phyloP scores from a whole-genome alignment of 2,888 invertebrate species.

The Eupelmus urozonus region DNA sequence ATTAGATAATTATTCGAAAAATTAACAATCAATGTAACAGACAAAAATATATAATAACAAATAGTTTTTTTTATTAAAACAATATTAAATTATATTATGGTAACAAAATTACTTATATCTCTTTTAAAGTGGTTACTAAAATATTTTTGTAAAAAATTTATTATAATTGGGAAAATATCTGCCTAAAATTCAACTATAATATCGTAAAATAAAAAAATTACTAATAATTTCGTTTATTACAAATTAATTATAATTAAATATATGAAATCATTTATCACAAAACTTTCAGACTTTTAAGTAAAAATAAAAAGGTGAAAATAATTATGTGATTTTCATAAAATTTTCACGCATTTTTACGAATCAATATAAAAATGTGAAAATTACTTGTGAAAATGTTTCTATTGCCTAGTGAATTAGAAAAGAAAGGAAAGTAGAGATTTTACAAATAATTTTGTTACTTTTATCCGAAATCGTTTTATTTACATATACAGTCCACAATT shows the following conservation, averaged over 20 bases:
- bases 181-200: too few species aligned
- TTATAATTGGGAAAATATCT: slow-evolving; percentile 23
- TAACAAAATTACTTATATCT: neutral
- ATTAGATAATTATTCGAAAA: slow-evolving; percentile 4
- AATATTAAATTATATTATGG: neutral
- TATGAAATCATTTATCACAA: slow-evolving; percentile 19
- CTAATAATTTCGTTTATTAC: neutral
- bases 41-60: slow-evolving; percentile 2
- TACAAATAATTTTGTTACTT: slow-evolving; percentile 17
- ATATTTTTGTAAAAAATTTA: slow-evolving; percentile 28
- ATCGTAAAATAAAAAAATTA: too few species aligned
- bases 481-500: slow-evolving; percentile 36
- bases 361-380: slow-evolving; percentile 36
- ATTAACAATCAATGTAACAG: neutral
- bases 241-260: neutral
- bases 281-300: slow-evolving; percentile 32
- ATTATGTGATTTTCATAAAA: slow-evolving; percentile 11
- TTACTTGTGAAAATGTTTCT: slow-evolving; percentile 3
- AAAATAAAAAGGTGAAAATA: slow-evolving; percentile 37
- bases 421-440: neutral
- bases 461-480: slow-evolving; percentile 30
- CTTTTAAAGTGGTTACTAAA: neutral
- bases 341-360: slow-evolving; percentile 25
- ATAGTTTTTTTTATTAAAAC: slow-evolving; percentile 1
- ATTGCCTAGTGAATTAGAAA: neutral